Percentiles rank a stretch among this genome's conserved stretches.
These are phyloP conservation scores for Rhaphigaster nebulosa DNA, from an alignment of 2,888 invertebrate species.

Conservation along the genomic window DNA sequence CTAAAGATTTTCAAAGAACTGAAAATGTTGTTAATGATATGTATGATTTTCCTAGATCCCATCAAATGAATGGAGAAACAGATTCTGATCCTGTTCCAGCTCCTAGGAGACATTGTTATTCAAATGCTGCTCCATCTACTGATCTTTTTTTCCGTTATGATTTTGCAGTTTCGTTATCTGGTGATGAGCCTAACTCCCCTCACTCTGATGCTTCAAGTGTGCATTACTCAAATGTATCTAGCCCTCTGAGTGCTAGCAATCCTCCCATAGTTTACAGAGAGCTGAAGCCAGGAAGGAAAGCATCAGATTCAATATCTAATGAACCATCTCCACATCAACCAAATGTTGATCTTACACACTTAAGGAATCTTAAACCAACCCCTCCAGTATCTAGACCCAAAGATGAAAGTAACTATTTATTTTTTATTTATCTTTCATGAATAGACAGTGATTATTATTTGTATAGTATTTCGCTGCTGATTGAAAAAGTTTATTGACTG, in stretches of 20 bases:
- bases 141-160: conserved; percentile 74
- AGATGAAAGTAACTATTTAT: conserved; percentile 61
- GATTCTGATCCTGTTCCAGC: conserved; percentile 68
- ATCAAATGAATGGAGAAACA: conserved; percentile 71
- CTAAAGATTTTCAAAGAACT: conserved; percentile 68
- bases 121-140: conserved; percentile 74
- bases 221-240: conserved; percentile 75
- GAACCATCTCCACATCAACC: conserved; percentile 70
- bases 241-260: conserved; percentile 69
- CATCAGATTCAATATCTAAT: conserved; percentile 71
- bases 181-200: conserved; percentile 71
- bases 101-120: conserved; percentile 72
- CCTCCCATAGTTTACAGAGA: conserved; percentile 87
- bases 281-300: conserved; percentile 80
- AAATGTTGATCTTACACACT: conserved; percentile 67
- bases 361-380: conserved; percentile 68
- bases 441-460: neutral
- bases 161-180: conserved; percentile 69
- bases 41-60: conserved; percentile 81
- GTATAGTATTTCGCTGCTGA: neutral
- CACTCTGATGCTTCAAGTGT: conserved; percentile 71
- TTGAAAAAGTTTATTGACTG: too few relatives aligned
- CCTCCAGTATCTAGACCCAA: conserved; percentile 60
- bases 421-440: neutral
- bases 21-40: conserved; percentile 68